Evolutionary conservation across 2,113 vertebrate species (phyloP), one percentile per base, ranked within the genome.

Genomic region (Taurulus bubalis): DNA sequence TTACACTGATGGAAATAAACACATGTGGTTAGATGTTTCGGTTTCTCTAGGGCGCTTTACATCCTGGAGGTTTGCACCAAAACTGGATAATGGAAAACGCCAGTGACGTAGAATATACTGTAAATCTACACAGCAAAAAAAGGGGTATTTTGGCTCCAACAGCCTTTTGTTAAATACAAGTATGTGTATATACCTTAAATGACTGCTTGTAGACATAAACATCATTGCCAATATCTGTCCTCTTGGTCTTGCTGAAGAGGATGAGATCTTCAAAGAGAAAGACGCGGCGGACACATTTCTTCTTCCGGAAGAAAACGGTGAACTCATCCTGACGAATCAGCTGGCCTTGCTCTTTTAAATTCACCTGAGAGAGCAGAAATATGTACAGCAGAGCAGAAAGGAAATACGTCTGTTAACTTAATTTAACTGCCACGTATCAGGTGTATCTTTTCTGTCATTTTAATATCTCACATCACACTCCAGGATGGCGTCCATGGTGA

Each of bases 161-260:
- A 42, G 63, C 26, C 15, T 55, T 73, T 78, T 63, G 8, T 66
- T 28, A 30, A 68, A 56, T 51, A 0, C 12, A 56, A 56, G n/a
- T 1, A n/a, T 30, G 7, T 30, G 45, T 34, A 24, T 83, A 45
- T 56, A 96, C 95, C 94, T 96, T 96, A 70, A 96, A 96, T 9
- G 95, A 96, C 76, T 95, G 95, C 82, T 96, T 96, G 89, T 95
- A 96, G 84, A 95, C 89, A 56, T 96, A 95, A 30, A 94, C 89
- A 69, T 95, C 95, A 38, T 95, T 95, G 73, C 95, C 95, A 36
- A 94, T 74, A 5, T 95, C 92, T 1, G 93, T 94, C 64, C 58
- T 94, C 76, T 94, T 95, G 24, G 95, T 95, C 80, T 96, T 96
- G 91, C 95, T 95, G 88, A 96, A 96, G 60, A 96, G 94, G 77